Conservation (phyloP, 1,140 invertebrate species). For the Ceratina japonica region DNA sequence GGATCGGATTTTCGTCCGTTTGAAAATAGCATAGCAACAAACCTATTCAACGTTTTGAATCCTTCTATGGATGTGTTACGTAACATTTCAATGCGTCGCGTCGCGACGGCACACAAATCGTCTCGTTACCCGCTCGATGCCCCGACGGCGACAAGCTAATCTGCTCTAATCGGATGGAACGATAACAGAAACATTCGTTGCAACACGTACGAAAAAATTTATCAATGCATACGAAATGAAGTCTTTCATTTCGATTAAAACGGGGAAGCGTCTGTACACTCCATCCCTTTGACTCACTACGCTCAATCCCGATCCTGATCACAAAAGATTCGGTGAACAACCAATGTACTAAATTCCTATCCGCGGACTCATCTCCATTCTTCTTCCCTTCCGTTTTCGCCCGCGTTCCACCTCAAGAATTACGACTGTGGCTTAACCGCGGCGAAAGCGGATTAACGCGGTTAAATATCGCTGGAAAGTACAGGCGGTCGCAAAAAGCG, state of each 20-base stretch:
- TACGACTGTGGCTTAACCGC: slow-evolving; percentile 28
- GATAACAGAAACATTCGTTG: not conserved
- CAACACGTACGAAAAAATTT: no score
- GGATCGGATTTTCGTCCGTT: slow-evolving; percentile 35
- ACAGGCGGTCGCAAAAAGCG: slow-evolving; percentile 1
- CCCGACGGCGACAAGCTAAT: slow-evolving; percentile 4
- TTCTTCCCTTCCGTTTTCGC: not conserved
- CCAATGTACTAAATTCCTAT: not conserved
- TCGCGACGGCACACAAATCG: slow-evolving; percentile 11
- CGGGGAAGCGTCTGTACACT: no score
- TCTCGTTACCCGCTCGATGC: slow-evolving; percentile 24
- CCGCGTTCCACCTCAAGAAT: not conserved
- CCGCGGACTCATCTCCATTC: not conserved
- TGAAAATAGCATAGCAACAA: slow-evolving; percentile 11
- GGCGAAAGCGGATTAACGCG: slow-evolving; percentile 31
- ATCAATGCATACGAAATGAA: no score
- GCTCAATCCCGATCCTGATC: no score
- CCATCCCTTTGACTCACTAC: no score
- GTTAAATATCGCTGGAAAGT: slow-evolving; percentile 32
- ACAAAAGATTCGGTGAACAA: not conserved
- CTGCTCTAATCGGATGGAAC: not conserved
- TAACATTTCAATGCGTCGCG: slow-evolving; percentile 17
- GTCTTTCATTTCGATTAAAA: no score
- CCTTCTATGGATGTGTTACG: slow-evolving; percentile 1
- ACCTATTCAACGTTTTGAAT: not conserved